Base-by-base conservation (phyloP, 1,140 invertebrate genomes). In the Heliconius eleuchia region DNA sequence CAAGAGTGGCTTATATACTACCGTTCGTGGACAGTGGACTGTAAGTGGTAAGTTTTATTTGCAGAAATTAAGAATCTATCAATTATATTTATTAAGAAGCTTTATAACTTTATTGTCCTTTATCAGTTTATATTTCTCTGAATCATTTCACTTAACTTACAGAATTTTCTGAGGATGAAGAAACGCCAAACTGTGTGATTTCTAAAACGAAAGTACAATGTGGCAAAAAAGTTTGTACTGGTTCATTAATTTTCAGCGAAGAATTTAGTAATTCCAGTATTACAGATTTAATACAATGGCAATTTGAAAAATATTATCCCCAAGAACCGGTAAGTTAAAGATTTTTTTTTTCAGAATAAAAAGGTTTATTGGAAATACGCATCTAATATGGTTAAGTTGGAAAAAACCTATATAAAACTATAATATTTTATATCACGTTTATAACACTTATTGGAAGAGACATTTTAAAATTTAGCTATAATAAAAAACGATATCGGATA, bases 161-260 rank as follows among this genome's bases (percentile, higher is more conserved):
- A 66, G 60, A 66, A 5, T 66, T 66, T 66, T 23, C 27, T 66
- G 60, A 27, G 13, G 34, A 75, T 1, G n/a, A 52, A 39, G 73
- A 74, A 34, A 5, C 19, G 30, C n/a, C 11, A 55, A 42, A 39
- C 18, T 75, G 74, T 23, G 4, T 55, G 13, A 75, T 75, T 11
- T 75, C 74, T 19, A 60, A 66, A 46, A 75, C 74, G 27, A 23
- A 66, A 60, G 8, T 75, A 75, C 74, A 42, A 37, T 23, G 23
- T 66, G 55, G 52, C 3, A 66, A 37, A 18, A 19, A 30, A 46
- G n/a, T 75, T 23, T 75, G 74, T 66, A 46, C n/a, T 39, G 39
- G 39, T 9, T 60, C 34, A 23, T 50, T 75, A 8, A 75, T 75
- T 7, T 75, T 66, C 27, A 75, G 55, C 8, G 74, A 75, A 37